Conservation (phyloP, 2,797 vertebrate genomes). For the Choloepus didactylus region DNA sequence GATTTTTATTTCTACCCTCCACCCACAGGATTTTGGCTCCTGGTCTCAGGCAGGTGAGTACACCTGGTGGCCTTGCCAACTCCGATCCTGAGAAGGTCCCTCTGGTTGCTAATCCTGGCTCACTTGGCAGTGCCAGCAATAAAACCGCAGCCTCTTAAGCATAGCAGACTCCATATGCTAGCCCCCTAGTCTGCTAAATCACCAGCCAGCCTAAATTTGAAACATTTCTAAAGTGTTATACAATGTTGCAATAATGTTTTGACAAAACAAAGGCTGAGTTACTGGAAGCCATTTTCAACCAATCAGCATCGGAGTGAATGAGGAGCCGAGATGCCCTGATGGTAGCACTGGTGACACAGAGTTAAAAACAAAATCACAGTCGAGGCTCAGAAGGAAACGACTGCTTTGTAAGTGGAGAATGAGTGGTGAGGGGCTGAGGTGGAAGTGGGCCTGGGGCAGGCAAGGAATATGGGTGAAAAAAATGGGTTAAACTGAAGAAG, state of each 20-base stretch:
- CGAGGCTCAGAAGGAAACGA: constrained; percentile 67
- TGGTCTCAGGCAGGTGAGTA: constrained; percentile 53
- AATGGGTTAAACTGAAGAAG: neutral
- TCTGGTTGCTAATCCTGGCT: constrained; percentile 81
- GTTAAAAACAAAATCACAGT: constrained; percentile 51
- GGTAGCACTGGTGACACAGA: constrained; percentile 79
- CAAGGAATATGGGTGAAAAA: neutral
- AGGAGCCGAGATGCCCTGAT: constrained; percentile 78
- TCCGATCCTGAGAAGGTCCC: constrained; percentile 72
- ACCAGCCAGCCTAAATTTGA: constrained; percentile 89
- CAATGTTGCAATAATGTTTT: constrained; percentile 90
- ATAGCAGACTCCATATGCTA: constrained; percentile 89
- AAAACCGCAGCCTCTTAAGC: constrained; percentile 87
- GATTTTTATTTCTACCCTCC: neutral
- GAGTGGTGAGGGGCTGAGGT: constrained; percentile 52
- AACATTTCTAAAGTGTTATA: constrained; percentile 90
- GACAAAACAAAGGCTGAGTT: constrained; percentile 90
- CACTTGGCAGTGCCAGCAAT: constrained; percentile 84
- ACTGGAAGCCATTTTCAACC: constrained; percentile 89
- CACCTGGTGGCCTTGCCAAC: constrained; percentile 70
- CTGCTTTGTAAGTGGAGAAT: constrained; percentile 70
- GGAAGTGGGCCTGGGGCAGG: constrained; percentile 36
- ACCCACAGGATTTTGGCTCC: neutral
- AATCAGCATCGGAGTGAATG: constrained; percentile 86
- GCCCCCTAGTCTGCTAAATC: constrained; percentile 87